Evolutionary conservation across 2,797 vertebrate genomes (phyloP).

Genomic region (Anabas testudineus): DNA sequence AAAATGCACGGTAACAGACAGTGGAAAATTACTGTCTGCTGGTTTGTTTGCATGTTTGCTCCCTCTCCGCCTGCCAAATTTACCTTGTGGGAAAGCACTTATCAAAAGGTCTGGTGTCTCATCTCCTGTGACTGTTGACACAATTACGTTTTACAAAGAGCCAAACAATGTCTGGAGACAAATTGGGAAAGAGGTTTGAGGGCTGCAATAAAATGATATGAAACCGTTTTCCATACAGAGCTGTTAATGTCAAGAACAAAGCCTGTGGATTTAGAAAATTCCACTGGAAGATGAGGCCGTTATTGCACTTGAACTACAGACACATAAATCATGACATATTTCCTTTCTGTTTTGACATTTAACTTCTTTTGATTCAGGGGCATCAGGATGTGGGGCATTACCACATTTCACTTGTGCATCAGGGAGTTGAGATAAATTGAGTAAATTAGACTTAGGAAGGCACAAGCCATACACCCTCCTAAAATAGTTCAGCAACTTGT

Average conservation of each 20-base stretch:
- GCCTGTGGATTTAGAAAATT: conserved; percentile 46
- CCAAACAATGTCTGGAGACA: conserved; percentile 69
- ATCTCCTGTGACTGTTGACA: conserved; percentile 67
- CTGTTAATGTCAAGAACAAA: conserved; percentile 34
- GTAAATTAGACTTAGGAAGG: conserved; percentile 27
- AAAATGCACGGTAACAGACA: conserved; percentile 72
- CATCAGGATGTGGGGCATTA: conserved; percentile 13
- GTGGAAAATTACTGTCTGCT: conserved; percentile 70
- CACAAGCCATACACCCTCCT: conserved; percentile 17
- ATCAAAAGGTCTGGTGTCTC: conserved; percentile 64
- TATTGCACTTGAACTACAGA: conserved; percentile 27
- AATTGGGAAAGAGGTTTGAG: conserved; percentile 35
- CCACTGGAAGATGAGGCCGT: conserved; percentile 14
- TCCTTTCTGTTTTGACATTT: conserved; percentile 23
- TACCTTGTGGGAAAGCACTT: conserved; percentile 74
- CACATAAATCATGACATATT: conserved; percentile 35
- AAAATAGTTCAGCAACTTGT: conserved; percentile 54
- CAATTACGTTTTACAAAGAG: conserved; percentile 74
- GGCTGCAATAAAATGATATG: conserved; percentile 44
- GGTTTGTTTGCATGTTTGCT: conserved; percentile 67
- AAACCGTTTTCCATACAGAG: conserved; percentile 38
- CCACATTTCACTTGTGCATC: conserved; percentile 47
- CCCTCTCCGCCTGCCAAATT: conserved; percentile 50
- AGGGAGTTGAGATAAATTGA: conserved; percentile 43
- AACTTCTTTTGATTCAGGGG: conserved; percentile 41